A percentile compares a stretch with the other conserved stretches of the same genome.
Conservation (phyloP, 2,113 vertebrate species). For the Cyprichromis sp. region DNA sequence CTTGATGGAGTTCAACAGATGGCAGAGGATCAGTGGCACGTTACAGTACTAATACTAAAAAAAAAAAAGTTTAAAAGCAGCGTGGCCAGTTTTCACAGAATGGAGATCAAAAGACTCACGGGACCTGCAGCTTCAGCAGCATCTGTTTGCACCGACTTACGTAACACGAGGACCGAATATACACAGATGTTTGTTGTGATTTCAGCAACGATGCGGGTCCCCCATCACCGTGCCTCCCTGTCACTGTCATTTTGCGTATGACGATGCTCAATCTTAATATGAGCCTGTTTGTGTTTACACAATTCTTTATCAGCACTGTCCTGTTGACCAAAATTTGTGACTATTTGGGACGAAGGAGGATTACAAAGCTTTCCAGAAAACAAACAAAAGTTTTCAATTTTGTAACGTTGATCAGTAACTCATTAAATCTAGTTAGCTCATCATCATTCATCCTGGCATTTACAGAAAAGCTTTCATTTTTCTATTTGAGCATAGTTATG, state of each 20-base stretch:
- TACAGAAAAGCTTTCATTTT: background rate
- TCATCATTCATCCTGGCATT: background rate
- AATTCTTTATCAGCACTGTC: background rate
- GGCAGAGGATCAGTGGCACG: background rate
- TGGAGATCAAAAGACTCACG: background rate
- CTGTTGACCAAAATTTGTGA: background rate
- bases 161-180: background rate
- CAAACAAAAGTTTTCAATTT: fast-evolving
- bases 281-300: background rate
- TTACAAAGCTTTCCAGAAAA: background rate
- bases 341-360: background rate
- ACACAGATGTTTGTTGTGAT: constrained; percentile 3
- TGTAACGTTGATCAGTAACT: background rate
- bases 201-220: background rate
- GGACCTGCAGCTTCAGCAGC: background rate
- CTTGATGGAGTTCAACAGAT: background rate
- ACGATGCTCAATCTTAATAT: background rate
- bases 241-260: background rate
- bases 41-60: background rate
- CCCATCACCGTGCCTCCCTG: background rate
- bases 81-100: background rate
- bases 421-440: background rate
- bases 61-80: background rate
- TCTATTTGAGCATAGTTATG: background rate
- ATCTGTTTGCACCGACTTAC: background rate